These are phyloP conservation scores for Actinemys pallida DNA, from an alignment of 2,113 vertebrate genomes.

Conservation along the genomic window DNA sequence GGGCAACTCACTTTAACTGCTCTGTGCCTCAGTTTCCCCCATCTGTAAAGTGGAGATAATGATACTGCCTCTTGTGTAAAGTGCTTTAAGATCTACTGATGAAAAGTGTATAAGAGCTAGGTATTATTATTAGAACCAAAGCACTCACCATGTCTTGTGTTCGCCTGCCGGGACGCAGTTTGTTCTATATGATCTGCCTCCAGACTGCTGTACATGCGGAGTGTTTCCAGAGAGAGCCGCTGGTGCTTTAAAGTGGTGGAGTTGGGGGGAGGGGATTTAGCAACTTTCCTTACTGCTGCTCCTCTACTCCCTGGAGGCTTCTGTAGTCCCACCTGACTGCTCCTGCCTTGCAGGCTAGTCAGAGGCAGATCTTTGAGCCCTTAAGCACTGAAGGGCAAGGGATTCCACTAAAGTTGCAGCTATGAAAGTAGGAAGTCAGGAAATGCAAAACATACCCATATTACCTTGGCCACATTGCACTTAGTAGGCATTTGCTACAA, in stretches of 20 bases:
- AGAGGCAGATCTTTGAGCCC: background rate
- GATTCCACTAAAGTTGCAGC: background rate
- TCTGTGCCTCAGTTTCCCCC: background rate
- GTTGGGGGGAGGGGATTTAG: background rate
- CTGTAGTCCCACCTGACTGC: conserved; percentile 9
- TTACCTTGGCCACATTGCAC: background rate
- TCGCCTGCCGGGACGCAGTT: too few relatives aligned
- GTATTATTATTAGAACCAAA: background rate
- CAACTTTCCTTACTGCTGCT: background rate
- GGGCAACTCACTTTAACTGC: background rate
- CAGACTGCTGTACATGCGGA: background rate
- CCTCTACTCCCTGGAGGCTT: background rate
- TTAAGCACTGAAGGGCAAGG: background rate
- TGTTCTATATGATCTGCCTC: background rate
- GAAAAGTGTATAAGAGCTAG: background rate
- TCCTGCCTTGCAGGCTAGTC: background rate
- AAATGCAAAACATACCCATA: background rate
- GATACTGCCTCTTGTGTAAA: background rate
- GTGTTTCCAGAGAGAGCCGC: background rate
- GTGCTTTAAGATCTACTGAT: background rate
- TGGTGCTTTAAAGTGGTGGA: too few relatives aligned
- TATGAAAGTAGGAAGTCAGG: background rate
- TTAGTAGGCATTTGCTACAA: background rate
- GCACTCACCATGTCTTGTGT: background rate
- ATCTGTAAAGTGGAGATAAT: background rate